These are phyloP conservation scores for Tympanoctomys barrerae DNA, from an alignment of 2,797 vertebrate species.

Conservation along the genomic window DNA sequence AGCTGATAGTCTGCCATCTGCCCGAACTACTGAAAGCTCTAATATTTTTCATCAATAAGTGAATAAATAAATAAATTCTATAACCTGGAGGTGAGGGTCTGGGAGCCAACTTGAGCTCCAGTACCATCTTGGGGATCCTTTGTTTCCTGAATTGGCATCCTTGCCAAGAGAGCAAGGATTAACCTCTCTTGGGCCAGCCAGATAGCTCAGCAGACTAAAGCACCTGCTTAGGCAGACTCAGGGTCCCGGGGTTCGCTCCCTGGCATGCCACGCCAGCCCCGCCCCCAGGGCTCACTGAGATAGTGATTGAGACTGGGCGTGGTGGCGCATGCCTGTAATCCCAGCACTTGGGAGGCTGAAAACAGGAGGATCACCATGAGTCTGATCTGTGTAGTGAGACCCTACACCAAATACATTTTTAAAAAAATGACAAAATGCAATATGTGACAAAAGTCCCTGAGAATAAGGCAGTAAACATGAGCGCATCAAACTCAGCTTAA, in stretches of 20 bases:
- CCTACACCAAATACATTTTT: no score
- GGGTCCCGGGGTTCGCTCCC: no score
- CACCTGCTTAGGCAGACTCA: no score
- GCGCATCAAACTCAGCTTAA: constrained; percentile 24
- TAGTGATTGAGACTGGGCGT: no score
- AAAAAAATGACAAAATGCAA: not conserved
- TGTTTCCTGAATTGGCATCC: not conserved
- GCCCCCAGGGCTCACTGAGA: no score
- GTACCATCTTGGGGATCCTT: not conserved
- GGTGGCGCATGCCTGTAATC: no score
- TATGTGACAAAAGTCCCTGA: not conserved
- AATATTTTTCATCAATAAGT: no score
- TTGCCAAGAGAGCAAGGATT: not conserved
- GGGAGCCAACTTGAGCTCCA: not conserved
- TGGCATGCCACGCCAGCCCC: no score
- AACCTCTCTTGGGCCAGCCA: not conserved
- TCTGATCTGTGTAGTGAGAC: no score
- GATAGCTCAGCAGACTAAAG: no score
- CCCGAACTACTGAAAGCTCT: not conserved
- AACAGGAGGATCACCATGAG: no score
- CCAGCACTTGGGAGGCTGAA: no score
- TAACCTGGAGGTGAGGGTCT: not conserved
- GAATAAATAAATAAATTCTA: not conserved
- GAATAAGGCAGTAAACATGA: not conserved
- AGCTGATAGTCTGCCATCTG: not conserved